Evolutionary conservation across 2,888 invertebrate species (phyloP).

Genomic region (Habroteleia sp.): DNA sequence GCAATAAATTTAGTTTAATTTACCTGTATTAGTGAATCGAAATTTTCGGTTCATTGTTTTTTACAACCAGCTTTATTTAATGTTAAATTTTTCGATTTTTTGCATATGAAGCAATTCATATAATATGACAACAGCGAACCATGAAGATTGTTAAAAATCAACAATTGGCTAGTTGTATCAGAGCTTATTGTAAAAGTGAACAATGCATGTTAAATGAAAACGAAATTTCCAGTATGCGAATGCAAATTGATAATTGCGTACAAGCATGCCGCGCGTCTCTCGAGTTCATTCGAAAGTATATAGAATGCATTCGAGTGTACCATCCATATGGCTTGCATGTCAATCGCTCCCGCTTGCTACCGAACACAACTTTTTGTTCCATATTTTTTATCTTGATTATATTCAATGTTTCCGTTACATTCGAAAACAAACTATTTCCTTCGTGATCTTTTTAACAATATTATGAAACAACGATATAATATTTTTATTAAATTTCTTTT

Average conservation of each 20-base stretch:
- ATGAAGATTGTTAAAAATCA: conserved; percentile 52
- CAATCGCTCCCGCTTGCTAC: conserved; percentile 19
- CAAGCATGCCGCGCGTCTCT: conserved; percentile 60
- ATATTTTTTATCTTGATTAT: background rate
- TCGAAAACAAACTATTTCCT: background rate
- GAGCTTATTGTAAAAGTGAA: conserved; percentile 62
- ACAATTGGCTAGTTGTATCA: conserved; percentile 46
- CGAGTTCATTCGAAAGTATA: conserved; percentile 53
- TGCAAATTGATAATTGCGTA: conserved; percentile 60
- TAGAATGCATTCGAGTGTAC: conserved; percentile 39
- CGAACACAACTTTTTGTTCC: background rate
- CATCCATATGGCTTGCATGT: conserved; percentile 42
- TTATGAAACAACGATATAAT: no score
- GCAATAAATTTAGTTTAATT: no score
- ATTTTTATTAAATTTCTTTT: no score
- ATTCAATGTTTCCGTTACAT: conserved; percentile 7
- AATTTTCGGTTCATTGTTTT: conserved; percentile 18
- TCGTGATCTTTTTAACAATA: no score
- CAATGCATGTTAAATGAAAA: conserved; percentile 67
- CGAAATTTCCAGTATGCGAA: conserved; percentile 65
- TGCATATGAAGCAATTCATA: conserved; percentile 16
- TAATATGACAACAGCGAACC: conserved; percentile 50
- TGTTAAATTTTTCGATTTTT: background rate
- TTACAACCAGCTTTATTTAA: conserved; percentile 21
- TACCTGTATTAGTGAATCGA: no score